Percentiles rank a stretch among this genome's conserved stretches.
These are phyloP conservation scores for Drosophila leonis DNA, from an alignment of 2,888 invertebrate genomes.

Conservation along the genomic window DNA sequence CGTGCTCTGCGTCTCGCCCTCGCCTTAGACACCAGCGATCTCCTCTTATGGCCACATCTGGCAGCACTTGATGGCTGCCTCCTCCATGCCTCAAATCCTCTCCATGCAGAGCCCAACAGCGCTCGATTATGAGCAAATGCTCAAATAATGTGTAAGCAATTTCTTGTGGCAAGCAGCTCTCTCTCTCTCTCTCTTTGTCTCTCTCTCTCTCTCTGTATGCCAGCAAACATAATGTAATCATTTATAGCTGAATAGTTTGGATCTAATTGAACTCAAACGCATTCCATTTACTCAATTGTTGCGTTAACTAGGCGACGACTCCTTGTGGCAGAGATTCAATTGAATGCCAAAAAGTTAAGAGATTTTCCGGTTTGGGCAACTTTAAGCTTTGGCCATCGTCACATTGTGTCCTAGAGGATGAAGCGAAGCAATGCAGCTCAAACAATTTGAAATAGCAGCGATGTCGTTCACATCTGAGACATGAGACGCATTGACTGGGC, in stretches of 20 bases:
- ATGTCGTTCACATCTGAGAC: not conserved
- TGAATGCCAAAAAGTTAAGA: not conserved
- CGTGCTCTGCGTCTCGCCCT: conserved; percentile 23
- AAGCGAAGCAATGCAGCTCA: not conserved
- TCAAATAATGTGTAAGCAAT: conserved; percentile 49
- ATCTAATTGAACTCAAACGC: conserved; percentile 28
- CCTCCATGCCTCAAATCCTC: no score
- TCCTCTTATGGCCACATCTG: conserved; percentile 10
- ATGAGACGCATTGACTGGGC: not conserved
- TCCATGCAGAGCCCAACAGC: not conserved
- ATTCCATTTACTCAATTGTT: not conserved
- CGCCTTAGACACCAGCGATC: not conserved
- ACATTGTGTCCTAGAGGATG: not conserved
- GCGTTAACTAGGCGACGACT: not conserved
- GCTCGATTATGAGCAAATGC: conserved; percentile 52
- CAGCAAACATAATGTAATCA: conserved; percentile 33
- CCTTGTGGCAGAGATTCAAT: not conserved
- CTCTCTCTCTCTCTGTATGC: not conserved
- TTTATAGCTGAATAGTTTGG: conserved; percentile 39
- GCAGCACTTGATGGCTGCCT: conserved; percentile 6
- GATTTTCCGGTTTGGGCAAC: not conserved
- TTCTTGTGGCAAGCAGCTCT: conserved; percentile 12
- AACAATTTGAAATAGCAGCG: conserved; percentile 1
- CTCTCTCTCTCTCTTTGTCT: not conserved
- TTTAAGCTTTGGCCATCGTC: not conserved